These are phyloP conservation scores for Gymnobelideus leadbeateri DNA, from an alignment of 2,113 vertebrate species.

Conservation along the genomic window DNA sequence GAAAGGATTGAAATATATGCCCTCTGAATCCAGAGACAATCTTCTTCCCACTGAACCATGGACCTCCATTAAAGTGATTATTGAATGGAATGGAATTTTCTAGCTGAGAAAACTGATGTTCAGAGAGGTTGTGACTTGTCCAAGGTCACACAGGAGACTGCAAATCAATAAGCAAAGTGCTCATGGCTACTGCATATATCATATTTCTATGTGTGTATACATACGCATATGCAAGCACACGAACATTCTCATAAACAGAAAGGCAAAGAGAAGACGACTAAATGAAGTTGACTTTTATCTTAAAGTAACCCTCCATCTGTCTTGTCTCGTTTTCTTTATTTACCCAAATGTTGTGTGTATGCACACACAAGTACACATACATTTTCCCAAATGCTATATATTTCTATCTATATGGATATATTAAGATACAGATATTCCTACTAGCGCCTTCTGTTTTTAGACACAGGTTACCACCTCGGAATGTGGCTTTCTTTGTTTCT, in stretches of 20 bases:
- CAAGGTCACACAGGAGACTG: background rate
- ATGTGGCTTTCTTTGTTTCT: slow-evolving; percentile 46
- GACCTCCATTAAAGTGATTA: background rate
- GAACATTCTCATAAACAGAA: background rate
- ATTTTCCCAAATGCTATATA: background rate
- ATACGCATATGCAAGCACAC: background rate
- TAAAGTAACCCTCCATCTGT: slow-evolving; percentile 2
- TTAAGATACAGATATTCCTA: background rate
- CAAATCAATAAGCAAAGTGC: background rate
- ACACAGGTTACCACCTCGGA: slow-evolving; percentile 50
- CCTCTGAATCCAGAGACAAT: background rate
- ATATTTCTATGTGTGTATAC: background rate
- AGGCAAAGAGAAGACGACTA: background rate
- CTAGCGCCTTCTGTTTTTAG: slow-evolving; percentile 46
- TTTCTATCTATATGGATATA: background rate
- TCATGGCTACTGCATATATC: background rate
- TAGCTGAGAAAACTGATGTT: background rate
- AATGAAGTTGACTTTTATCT: slow-evolving; percentile 23
- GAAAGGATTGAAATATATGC: background rate
- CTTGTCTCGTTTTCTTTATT: background rate
- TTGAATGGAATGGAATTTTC: background rate
- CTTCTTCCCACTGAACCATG: background rate
- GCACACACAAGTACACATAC: background rate
- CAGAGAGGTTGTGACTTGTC: background rate
- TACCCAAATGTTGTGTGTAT: background rate